Evolutionary conservation across 1,140 invertebrate species (phyloP), one percentile per base, ranked within the genome.

Genomic region (Plectrocnemia conspersa): DNA sequence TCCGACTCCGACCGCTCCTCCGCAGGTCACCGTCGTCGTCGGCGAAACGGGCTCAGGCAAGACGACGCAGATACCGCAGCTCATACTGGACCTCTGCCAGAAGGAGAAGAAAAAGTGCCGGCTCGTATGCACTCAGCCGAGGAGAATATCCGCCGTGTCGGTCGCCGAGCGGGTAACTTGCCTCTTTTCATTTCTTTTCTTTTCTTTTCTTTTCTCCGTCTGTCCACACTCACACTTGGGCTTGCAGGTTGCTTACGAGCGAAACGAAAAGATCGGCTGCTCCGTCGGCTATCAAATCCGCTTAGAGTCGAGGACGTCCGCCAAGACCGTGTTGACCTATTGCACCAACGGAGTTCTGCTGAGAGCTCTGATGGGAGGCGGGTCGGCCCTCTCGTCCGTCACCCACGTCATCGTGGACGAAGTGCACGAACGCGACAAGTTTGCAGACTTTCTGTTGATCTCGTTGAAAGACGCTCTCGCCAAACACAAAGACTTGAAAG

Each of bases 201-300:
- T 18, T 44, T 27, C 47, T 45, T 48, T 40, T 18, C 11, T 7
- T 25, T 19, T 21, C 9, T 22, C 19, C 27, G 16, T 11, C 11
- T 47, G 19, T 33, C 27, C 18, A 18, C 3, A 13, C 3, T 35
- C 3, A 11, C 3, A 35, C 21, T 3, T 40, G 36, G 16, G 21
- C 2, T 33, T 7, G n/a, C 23, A 75, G 73, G 73, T 88, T 64
- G 79, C 92, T 65, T 72, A 86, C 54, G 94, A 98, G 71, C 78
- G 94, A 19, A 85, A 84, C 53, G 93, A 97, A 70, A 79, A 80
- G 58, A 75, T 95, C 45, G 94, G 94, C 0, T 80, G 85, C 58
- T 89, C 88, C 0, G 85, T 97, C 16, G 95, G 95, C 7, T 98
- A 97, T 71, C 93, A 98, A 69, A 94, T 98, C 61, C 79, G 92